Conservation (phyloP, 1,140 invertebrate species). For the Archivesica marissinica region DNA sequence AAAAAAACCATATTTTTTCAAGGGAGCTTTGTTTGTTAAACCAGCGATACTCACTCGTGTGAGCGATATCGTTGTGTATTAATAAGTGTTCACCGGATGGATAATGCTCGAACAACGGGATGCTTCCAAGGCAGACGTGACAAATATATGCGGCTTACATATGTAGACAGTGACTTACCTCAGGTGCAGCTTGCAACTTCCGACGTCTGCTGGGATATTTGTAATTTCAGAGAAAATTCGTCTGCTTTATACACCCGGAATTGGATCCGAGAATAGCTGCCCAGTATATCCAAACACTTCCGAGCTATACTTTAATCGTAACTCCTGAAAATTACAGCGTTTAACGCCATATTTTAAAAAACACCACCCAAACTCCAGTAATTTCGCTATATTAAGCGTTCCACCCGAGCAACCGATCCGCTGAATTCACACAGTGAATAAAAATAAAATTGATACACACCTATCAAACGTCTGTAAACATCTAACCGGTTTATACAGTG, state of each 20-base stretch:
- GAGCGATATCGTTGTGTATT: too few relatives aligned
- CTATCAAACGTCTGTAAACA: background rate
- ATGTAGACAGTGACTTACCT: too few relatives aligned
- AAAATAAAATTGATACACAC: background rate
- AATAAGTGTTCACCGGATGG: too few relatives aligned
- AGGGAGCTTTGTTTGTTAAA: too few relatives aligned
- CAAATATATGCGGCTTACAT: too few relatives aligned
- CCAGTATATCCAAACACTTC: background rate
- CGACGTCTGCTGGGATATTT: too few relatives aligned
- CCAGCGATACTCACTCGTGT: too few relatives aligned
- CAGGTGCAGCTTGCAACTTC: too few relatives aligned
- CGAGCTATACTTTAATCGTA: background rate
- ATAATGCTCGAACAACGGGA: too few relatives aligned
- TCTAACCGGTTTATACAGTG: background rate
- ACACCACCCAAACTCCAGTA: background rate
- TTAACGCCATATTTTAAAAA: background rate
- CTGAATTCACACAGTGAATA: slow-evolving; percentile 9
- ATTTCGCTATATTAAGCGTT: background rate
- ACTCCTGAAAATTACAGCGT: background rate
- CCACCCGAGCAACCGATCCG: background rate
- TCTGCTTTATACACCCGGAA: background rate
- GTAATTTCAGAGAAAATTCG: too few relatives aligned
- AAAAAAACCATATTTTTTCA: too few relatives aligned
- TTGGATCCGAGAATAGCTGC: background rate
- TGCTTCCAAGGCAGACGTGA: too few relatives aligned